A percentile compares a stretch with the other conserved stretches of the same genome.
These are phyloP conservation scores for Neoaliturus tenellus DNA, from an alignment of 2,888 invertebrate genomes.

Conservation along the genomic window DNA sequence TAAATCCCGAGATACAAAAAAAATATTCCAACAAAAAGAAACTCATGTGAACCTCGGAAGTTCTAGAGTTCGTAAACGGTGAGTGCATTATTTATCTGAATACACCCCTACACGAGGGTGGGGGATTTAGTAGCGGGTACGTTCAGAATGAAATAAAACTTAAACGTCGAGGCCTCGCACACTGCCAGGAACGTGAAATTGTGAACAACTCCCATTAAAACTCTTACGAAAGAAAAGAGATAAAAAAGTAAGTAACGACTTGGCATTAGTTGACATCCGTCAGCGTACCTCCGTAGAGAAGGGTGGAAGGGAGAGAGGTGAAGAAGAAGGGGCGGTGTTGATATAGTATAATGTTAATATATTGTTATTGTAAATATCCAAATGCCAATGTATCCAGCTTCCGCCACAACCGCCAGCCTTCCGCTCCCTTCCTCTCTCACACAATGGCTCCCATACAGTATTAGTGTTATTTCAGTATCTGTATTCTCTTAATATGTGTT, in stretches of 20 bases:
- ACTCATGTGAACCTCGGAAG: too few species aligned
- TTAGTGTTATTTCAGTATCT: too few species aligned
- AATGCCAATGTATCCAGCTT: too few species aligned
- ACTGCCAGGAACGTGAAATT: conserved; percentile 3
- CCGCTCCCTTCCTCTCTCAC: too few species aligned
- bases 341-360: too few species aligned
- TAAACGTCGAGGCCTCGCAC: not conserved
- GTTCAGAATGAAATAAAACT: not conserved
- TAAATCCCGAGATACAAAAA: too few species aligned
- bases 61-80: too few species aligned
- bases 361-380: too few species aligned
- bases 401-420: too few species aligned
- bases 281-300: not conserved
- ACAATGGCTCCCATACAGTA: too few species aligned
- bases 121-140: not conserved
- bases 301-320: not conserved
- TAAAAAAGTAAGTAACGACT: conserved; percentile 26
- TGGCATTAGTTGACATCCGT: conserved; percentile 4
- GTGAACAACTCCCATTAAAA: conserved; percentile 27
- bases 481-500: too few species aligned
- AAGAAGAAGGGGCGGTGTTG: not conserved
- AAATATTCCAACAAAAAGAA: too few species aligned
- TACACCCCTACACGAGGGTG: not conserved
- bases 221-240: conserved; percentile 2
- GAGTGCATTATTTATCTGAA: not conserved